Conservation (phyloP, 2,797 vertebrate genomes). For the Tragopan temminckii region DNA sequence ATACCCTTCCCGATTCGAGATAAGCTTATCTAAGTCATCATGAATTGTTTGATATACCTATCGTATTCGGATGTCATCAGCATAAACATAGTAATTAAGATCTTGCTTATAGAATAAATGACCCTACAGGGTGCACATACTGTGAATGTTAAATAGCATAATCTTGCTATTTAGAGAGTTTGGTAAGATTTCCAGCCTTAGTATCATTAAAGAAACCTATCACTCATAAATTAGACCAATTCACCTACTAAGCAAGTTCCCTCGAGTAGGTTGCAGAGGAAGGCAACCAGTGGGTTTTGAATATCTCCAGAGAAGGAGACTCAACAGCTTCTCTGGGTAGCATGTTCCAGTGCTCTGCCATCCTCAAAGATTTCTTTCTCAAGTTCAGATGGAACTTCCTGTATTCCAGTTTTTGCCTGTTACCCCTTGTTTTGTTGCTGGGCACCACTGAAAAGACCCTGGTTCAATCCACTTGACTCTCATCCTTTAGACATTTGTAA, state of each 20-base stretch:
- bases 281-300: background rate
- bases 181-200: background rate
- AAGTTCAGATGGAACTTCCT: background rate
- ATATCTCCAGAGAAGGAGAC: background rate
- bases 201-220: background rate
- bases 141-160: background rate
- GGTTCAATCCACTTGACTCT: background rate
- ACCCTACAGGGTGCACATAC: background rate
- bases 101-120: background rate
- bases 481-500: background rate
- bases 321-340: background rate
- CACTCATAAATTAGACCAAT: background rate
- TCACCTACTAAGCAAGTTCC: background rate
- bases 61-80: conserved; percentile 53
- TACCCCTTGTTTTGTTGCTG: background rate
- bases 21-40: conserved; percentile 30
- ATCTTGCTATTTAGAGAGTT: background rate
- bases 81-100: conserved; percentile 45
- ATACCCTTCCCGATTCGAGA: background rate
- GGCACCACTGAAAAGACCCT: background rate
- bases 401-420: background rate
- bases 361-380: background rate
- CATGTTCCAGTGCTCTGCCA: background rate
- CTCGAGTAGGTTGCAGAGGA: background rate
- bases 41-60: conserved; percentile 30